Evolutionary conservation across 1,140 invertebrate species (phyloP), one percentile per base, ranked within the genome.

Genomic region (Tetraneura akinire): DNA sequence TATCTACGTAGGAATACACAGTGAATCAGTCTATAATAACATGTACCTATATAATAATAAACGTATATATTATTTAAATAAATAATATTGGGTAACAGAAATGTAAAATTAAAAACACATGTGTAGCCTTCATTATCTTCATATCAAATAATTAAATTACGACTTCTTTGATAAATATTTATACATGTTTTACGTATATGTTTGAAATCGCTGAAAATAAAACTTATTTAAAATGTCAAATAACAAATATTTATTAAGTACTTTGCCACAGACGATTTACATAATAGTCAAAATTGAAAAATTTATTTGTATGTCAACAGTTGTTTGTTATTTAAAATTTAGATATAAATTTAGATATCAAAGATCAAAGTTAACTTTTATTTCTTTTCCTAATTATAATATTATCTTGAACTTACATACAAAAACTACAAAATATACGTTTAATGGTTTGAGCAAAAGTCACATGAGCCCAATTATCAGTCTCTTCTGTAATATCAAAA

Each of bases 401-500:
- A 74, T 32, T 23, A 74, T 45, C 55, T 76, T 55, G 16, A 78
- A 78, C 55, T 78, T 62, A 78, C 74, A 47, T 47, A 47, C 37
- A 78, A 78, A 60, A 47, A 26, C 74, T 78, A 60, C 74, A 47
- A 47, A 78, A 78, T 45, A 60, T 26, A 26, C 21, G 45, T 23
- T 37, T 62, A 42, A 78, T 4, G n/a, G 74, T 18, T 26, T 78
- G 74, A n/a, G 74, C 37, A 47, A 78, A 78, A 29, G 74, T 47
- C 26, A 78, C 9, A 13, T 62, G 74, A 13, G 74, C 55, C 74
- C 74, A 78, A 13, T 78, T 29, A 26, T 78, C 74, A 47, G 74
- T 78, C 55, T 78, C 74, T 62, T 78, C 74, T n/a, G 74, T 78
- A n/a, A 78, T 62, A 21, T 78, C 74, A 26, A 78, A 78, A 3